Evolutionary conservation across 1,140 invertebrate genomes (phyloP), one percentile per base, ranked within the genome.

Genomic region (Ceratina australensis): DNA sequence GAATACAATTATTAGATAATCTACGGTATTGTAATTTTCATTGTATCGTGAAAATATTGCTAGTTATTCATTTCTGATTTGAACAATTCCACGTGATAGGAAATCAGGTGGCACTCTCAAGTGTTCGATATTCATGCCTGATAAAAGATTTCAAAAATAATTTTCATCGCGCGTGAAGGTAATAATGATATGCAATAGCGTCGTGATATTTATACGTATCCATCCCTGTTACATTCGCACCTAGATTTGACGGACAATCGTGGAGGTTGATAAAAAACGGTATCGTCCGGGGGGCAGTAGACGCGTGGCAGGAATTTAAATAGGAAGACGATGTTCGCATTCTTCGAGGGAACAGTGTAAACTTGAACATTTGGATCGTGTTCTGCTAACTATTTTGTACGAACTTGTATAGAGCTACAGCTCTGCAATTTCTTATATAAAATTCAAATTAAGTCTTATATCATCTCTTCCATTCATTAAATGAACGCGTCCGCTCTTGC

Each of bases 261-360:
- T 52, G 47, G 26, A 61, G 22, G 22, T 63, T 26, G 47, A 4
- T 67, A 67, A 28, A 67, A 52, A 67, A 10, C 15, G 52, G 60
- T 42, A 63, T 61, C 2, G 20, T 33, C 26, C n/a, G n/a, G 33
- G 12, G 71, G 57, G 59, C 71, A 72, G 24, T 72, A n/a, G n/a
- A 33, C 22, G 57, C 59, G n/a, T 61, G 59, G 71, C 71, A 63
- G 60, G 60, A 50, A 54, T 63, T 33, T 47, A 63, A 18, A 18
- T 8, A 64, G 60, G 71, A 73, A 73, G 71, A 73, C 71, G 5
- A 54, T 54, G 49, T 73, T 64, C 26, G 33, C 33, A 8, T 42
- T 64, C 26, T 52, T 15, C 0, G 22, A 64, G 26, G 49, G 18
- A 50, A 64, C 22, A 18, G 22, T 33, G 42, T 61, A 16, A 73